Base-by-base conservation (phyloP, 2,888 invertebrate genomes). In the Tinea semifulvella region DNA sequence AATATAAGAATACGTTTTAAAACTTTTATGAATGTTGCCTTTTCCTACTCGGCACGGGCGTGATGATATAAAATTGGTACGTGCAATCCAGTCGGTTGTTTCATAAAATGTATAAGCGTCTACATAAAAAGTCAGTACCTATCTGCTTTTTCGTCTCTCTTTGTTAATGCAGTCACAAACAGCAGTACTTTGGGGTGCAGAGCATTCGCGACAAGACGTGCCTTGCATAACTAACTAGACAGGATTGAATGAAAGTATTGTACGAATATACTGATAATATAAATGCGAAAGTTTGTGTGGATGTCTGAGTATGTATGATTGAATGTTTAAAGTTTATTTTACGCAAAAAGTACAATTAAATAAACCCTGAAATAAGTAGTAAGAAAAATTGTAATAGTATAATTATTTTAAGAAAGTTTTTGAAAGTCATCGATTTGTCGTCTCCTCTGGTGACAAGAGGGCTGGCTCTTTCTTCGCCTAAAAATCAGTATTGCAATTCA, bases 191-290 rank as follows among this genome's bases (percentile, higher is more conserved):
- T 40, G 56, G 56, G 60, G 56, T 54, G 56, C 60, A 53, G 56
- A 63, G 61, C 59, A 61, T 65, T 67, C 64, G 65, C 61, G 64
- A 63, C 64, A 53, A 53, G 55, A 64, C 75, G 75, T 72, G 76
- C 49, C 66, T 65, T 67, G 73, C 73, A 74, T 75, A 58, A 59
- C 67, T 67, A 70, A 72, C 31, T 53, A 51, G 56, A 53, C 56
- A 17, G 10, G 39, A 19, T 38, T 19, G 39, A 38, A 38, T 38
- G 20, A 38, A 38, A 38, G 20, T 38, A 38, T 38, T 38, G 18
- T 38, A 3, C 18, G 31, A 31, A 31, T 17, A 38, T 19, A 38
- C 10, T 7, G 25, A 25, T 25, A 25, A 25, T 7, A 25, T 25
- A 25, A 25, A 25, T n/a, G n/a, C n/a, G n/a, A n/a, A n/a, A n/a